Evolutionary conservation across 2,113 vertebrate genomes (phyloP).

Genomic region (Myiagra hebetior): DNA sequence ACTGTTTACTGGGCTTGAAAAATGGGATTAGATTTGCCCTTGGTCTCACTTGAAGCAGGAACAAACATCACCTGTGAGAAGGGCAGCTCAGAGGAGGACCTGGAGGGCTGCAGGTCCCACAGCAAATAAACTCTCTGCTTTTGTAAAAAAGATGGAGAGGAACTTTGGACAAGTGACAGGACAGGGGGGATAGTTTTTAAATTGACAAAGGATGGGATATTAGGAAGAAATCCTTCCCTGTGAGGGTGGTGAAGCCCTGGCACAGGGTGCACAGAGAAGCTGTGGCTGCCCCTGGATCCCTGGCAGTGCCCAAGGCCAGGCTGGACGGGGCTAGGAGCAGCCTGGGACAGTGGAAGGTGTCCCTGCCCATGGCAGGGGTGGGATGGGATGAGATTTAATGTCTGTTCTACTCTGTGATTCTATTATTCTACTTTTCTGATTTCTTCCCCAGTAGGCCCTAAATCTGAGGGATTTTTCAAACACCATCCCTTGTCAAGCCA

Average conservation of each 20-base stretch:
- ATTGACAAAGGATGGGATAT: not conserved
- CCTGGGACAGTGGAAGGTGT: not conserved
- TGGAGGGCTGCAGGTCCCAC: not conserved
- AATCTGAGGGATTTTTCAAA: not conserved
- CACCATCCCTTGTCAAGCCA: not conserved
- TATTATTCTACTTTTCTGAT: not conserved
- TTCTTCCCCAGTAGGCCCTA: not conserved
- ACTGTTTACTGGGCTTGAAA: not conserved
- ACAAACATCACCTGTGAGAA: accelerated
- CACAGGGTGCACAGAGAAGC: not conserved
- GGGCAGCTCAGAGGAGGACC: not conserved
- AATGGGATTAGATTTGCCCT: not conserved
- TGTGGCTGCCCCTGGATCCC: not conserved
- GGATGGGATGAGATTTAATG: not conserved
- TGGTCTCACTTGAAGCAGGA: not conserved
- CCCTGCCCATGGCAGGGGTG: not conserved
- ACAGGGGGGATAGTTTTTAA: not conserved
- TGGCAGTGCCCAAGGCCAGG: not conserved
- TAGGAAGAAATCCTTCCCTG: not conserved
- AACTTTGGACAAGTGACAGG: not conserved
- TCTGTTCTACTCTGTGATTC: not conserved
- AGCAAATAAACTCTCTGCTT: not conserved
- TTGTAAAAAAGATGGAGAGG: not conserved
- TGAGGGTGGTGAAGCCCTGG: accelerated
- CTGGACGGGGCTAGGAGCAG: accelerated